Evolutionary conservation across 2,113 vertebrate genomes (phyloP), one percentile per base, ranked within the genome.

Genomic region (Microcebus lehilahytsara): DNA sequence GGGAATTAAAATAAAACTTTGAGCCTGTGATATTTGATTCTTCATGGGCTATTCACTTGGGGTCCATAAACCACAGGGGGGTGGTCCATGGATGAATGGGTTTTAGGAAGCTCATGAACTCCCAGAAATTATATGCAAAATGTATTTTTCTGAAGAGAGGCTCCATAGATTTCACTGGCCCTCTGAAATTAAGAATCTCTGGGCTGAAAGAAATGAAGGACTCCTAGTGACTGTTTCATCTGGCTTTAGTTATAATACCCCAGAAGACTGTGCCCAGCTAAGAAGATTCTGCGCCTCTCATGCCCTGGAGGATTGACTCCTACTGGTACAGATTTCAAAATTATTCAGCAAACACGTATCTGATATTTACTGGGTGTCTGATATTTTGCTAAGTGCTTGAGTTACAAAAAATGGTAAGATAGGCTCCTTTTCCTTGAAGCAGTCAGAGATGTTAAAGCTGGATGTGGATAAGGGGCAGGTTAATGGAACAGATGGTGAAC

Each of bases 1-100:
- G 10, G 23, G n/a, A 92, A 96, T 89, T 77, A 67, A 72, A 93
- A 66, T 85, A 27, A 94, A 60, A 53, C 80, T 56, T 66, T 83
- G 19, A 90, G 56, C 49, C 32, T 85, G 19, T 30, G 14, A 42
- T 81, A 40, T 11, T 77, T 78, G 25, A 27, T 78, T 89, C 64
- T 91, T 60, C n/a, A 83, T 12, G n/a, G n/a, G 3, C 49, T 75
- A 51, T 89, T 60, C 25, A 53, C 20, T 49, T 80, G 69, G 27
- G 11, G 16, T 60, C 40, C 56, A 23, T 64, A 22, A 42, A 95
- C n/a, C 2, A 2, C 42, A 64, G 49, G 13, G 7, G 49, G 27
- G 17, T 32, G n/a, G 4, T 91, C 12, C 14, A 2, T 13, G 6
- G 6, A 32, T 37, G 2, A 5, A 5, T 85, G 22, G 37, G 22